Evolutionary conservation across 2,888 invertebrate genomes (phyloP), one percentile per base, ranked within the genome.

Genomic region (Polietes domitor): DNA sequence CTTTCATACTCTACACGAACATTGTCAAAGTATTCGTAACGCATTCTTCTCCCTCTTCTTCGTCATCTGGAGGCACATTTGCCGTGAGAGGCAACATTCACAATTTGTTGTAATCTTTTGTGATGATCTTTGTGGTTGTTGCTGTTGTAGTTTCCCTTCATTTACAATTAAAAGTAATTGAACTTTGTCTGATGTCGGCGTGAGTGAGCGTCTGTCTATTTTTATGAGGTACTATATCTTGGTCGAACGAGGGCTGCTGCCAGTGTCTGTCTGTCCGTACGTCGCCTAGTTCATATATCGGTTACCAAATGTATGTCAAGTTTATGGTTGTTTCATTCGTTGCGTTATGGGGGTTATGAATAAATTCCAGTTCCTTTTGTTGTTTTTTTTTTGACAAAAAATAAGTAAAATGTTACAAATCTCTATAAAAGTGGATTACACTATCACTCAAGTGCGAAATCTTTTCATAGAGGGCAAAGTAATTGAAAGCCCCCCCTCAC

Each of bases 91-190:
- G 4, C 53, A 53, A 26, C n/a, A n/a, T 58, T 47, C n/a, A 47
- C 63, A 55, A 73, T 81, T 77, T 68, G 17, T 73, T 68, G 71
- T 73, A 77, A 58, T 68, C 70, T 43, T 72, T 47, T 19, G 9
- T 7, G 32, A 17, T 61, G 24, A 61, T 55, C 21, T 24, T 41
- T 6, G n/a, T n/a, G n/a, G n/a, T n/a, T n/a, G n/a, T n/a, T 55
- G 24, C 24, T 32, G 43, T n/a, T 26, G 17, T 17, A 21, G 28
- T 32, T 58, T n/a, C 24, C 58, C 2, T 15, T 37, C 65, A 68
- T 70, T 17, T 61, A 26, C 71, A 82, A 82, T 82, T 82, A 82
- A 78, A 82, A 75, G 82, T 63, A 82, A 82, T 82, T 82, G 82
- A 82, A 82, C 82, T 78, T 82, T 82, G 77, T 74, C 70, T 43